These are phyloP conservation scores for Menidia menidia DNA, from an alignment of 2,797 vertebrate species.

Conservation along the genomic window DNA sequence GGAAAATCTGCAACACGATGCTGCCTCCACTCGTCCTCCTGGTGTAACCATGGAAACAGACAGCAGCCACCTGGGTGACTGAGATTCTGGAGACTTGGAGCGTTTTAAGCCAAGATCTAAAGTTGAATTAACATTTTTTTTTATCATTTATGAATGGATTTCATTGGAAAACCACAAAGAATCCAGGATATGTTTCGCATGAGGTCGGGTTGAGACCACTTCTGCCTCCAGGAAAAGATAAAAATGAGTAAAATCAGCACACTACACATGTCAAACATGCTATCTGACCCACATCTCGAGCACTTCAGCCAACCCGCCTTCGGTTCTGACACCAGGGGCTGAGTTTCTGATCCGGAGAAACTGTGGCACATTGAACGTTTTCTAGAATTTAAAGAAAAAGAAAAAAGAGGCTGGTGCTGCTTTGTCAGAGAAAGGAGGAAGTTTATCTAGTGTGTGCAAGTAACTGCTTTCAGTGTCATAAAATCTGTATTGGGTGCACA, in stretches of 20 bases:
- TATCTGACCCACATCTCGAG: constrained; percentile 58
- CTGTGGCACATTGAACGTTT: not conserved
- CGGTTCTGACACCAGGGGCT: not conserved
- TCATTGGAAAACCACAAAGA: not conserved
- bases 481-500: no score
- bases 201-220: not conserved
- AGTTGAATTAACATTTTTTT: constrained; percentile 2
- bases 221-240: constrained; percentile 42
- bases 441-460: no score
- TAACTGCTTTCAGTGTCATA: no score
- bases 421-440: no score
- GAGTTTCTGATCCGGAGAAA: not conserved
- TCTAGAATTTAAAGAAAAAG: no score
- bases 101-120: constrained; percentile 2
- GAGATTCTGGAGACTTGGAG: constrained; percentile 1
- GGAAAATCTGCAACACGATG: constrained; percentile 21
- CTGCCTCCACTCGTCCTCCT: constrained; percentile 1
- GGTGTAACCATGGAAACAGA: constrained; percentile 50
- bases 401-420: no score
- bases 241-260: constrained; percentile 38
- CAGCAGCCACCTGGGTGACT: constrained; percentile 28
- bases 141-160: constrained; percentile 2
- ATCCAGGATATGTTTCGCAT: not conserved
- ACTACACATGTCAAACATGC: constrained; percentile 25
- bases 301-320: constrained; percentile 22